phyloP scores from a whole-genome alignment of 2,113 vertebrate species.

The Paracanthobrama guichenoti region DNA sequence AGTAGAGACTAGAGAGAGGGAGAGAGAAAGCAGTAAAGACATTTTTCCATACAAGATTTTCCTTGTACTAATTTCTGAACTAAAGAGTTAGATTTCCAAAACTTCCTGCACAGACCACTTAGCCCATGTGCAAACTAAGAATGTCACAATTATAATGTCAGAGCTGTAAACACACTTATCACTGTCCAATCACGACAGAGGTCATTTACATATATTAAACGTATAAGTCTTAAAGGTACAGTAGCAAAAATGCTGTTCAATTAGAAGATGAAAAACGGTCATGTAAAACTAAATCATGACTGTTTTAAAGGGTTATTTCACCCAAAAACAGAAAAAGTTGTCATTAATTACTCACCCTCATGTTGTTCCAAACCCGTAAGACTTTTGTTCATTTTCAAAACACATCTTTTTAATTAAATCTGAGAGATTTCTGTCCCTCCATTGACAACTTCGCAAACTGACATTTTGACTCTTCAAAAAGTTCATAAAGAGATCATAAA shows the following conservation, averaged over 20 bases:
- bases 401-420: too few relatives aligned
- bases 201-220: not conserved
- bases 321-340: too few relatives aligned
- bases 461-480: too few relatives aligned
- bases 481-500: too few relatives aligned
- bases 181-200: not conserved
- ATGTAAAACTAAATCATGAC: not conserved
- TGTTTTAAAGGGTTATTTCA: not conserved
- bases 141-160: not conserved
- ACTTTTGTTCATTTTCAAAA: too few relatives aligned
- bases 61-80: not conserved
- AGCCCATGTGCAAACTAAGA: not conserved
- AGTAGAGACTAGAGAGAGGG: not conserved
- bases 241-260: not conserved
- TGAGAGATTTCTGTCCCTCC: too few relatives aligned
- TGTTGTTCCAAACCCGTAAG: too few relatives aligned
- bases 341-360: too few relatives aligned
- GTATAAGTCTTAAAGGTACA: not conserved
- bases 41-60: not conserved
- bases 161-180: not conserved
- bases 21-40: not conserved
- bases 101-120: not conserved
- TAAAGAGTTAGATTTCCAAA: not conserved
- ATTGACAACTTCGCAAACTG: too few relatives aligned
- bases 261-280: not conserved